Evolutionary conservation across 1,140 invertebrate species (phyloP).

Genomic region (Sweltsa coloradensis): DNA sequence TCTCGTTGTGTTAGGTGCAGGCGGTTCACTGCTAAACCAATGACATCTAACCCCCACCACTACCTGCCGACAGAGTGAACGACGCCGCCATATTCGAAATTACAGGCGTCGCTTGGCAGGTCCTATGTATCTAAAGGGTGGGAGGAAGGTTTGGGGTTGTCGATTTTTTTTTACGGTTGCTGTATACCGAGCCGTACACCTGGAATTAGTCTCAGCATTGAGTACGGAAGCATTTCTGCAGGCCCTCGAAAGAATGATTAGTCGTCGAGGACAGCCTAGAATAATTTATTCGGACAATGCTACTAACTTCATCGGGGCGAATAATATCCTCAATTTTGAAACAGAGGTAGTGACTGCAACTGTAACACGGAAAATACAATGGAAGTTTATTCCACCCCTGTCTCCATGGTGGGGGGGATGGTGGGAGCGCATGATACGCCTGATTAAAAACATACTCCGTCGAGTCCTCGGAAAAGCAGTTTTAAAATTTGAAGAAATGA

Average conservation of each 20-base stretch:
- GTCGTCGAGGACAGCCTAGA: conserved; percentile 22
- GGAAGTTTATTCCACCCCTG: conserved; percentile 26
- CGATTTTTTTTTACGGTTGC: conserved; percentile 29
- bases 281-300: conserved; percentile 27
- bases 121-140: conserved; percentile 20
- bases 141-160: conserved; percentile 23
- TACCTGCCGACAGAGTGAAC: conserved; percentile 21
- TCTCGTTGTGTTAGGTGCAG: too few relatives aligned
- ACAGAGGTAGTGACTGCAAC: conserved; percentile 7
- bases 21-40: too few relatives aligned
- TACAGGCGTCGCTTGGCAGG: conserved; percentile 24
- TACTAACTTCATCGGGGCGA: conserved; percentile 27
- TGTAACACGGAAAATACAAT: conserved; percentile 22
- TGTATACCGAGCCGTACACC: conserved; percentile 29
- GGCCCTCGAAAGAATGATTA: conserved; percentile 28
- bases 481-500: conserved; percentile 23
- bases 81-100: conserved; percentile 23
- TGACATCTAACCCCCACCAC: too few relatives aligned
- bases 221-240: conserved; percentile 26
- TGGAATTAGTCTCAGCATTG: conserved; percentile 26
- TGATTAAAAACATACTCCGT: conserved; percentile 24
- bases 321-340: conserved; percentile 12
- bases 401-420: conserved; percentile 32
- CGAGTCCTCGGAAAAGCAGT: conserved; percentile 20
- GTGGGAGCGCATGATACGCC: conserved; percentile 28